Base-by-base conservation (phyloP, 2,888 invertebrate genomes). In the Habroteleia sp. region DNA sequence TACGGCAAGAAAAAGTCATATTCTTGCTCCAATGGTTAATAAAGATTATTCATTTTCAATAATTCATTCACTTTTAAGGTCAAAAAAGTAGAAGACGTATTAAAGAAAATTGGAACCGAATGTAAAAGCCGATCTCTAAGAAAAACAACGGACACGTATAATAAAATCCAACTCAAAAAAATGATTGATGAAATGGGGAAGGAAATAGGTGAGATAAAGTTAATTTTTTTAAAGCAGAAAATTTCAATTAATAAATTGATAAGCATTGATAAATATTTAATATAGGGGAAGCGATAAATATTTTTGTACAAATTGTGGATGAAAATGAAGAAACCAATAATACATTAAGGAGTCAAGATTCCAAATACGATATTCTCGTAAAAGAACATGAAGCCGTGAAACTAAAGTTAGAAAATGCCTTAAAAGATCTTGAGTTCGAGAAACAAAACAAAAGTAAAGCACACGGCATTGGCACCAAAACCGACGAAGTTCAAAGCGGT, bases 131-230 rank as follows among this genome's bases (percentile, higher is more conserved):
- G 94, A 79, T 91, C 91, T n/a, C 92, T 94, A 1, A 94, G 94
- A 83, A 93, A 93, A 82, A 91, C 93, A 4, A 93, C 93, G 3
- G 95, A 95, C 82, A 89, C 92, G 48, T 93, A 93, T 17, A 92
- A 94, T 0, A 94, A 94, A 88, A 85, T 93, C 42, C 93, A 94
- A 87, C 89, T 96, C 82, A 95, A 94, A 81, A 95, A 92, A 82
- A 95, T 96, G 93, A 93, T 97, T 1, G 94, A 94, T 66, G 96
- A 97, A 77, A 90, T 97, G 79, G 97, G 97, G 89, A 94, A 92
- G 83, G 97, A 97, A 91, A 94, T 96, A 77, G 93, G 94, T 92
- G 2, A 5, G 8, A 23, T 8, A 17, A 17, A 2, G 1, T 25
- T 3, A 25, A 4, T 6, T 25, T 6, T 25, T 25, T 25, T 4